A percentile compares a stretch with the other conserved stretches of the same genome.
phyloP scores from a whole-genome alignment of 1,140 invertebrate genomes.

The Pseudomyrmex cubaensis region DNA sequence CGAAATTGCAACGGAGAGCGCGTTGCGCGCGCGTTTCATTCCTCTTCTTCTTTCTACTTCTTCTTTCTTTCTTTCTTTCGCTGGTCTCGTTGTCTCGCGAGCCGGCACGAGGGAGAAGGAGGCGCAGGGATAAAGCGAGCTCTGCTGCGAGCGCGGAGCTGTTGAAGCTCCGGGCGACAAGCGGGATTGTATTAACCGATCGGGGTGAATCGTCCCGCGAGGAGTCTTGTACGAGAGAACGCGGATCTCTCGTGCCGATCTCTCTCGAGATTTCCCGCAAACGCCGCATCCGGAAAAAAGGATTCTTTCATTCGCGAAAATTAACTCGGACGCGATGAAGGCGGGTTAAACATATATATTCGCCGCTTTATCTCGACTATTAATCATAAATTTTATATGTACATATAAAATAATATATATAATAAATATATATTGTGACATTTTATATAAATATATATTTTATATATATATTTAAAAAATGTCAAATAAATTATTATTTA shows the following conservation, averaged over 20 bases:
- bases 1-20: constrained; percentile 70
- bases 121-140: constrained; percentile 25
- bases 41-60: constrained; percentile 13
- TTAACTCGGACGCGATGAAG: constrained; percentile 4
- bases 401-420: neutral
- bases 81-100: constrained; percentile 41
- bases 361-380: neutral
- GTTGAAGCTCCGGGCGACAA: constrained; percentile 64
- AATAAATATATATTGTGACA: neutral
- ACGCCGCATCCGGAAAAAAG: constrained; percentile 20
- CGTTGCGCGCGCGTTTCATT: constrained; percentile 41
- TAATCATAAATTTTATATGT: neutral
- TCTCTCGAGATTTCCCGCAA: constrained; percentile 33
- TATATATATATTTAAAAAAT: no score
- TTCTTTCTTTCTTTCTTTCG: constrained; percentile 11
- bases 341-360: constrained; percentile 11
- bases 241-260: constrained; percentile 21
- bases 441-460: no score
- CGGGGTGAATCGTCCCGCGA: constrained; percentile 57
- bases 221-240: constrained; percentile 51
- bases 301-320: constrained; percentile 23
- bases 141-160: constrained; percentile 24
- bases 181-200: constrained; percentile 68
- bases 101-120: constrained; percentile 2
- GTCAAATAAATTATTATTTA: neutral